Evolutionary conservation across 2,888 invertebrate species (phyloP), one percentile per base, ranked within the genome.

Genomic region (Frankliniella intonsa): DNA sequence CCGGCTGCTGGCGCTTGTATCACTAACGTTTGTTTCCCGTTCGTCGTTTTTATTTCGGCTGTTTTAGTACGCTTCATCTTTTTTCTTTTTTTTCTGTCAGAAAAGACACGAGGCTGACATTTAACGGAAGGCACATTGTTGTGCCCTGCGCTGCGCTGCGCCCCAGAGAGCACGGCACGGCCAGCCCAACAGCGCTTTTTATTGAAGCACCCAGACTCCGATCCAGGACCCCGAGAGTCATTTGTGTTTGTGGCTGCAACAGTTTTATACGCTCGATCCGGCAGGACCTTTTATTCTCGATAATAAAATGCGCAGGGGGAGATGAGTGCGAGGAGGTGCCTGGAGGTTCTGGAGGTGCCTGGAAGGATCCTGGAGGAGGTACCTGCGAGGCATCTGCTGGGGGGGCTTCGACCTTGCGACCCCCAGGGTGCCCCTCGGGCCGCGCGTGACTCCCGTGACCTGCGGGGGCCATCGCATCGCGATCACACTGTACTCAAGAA

Each of bases 191-290:
- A 76, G 25, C 69, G 25, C 69, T 76, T 76, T 38, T 76, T 76
- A 76, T 76, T 76, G 69, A 76, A 76, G 69, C 62, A 62, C 19
- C 62, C 62, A 17, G 62, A 62, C 62, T 38, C 62, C 62, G 62
- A 38, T 38, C 14, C 62, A 17, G 62, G 62, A 62, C 62, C 62
- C 62, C 38, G 38, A 38, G 38, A 55, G 69, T 76, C 69, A 25
- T 76, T 76, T n/a, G 69, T 76, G 69, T 76, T 76, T 76, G 69
- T 76, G 25, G 69, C 69, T 76, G 69, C 69, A 76, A 76, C 69
- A 76, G 69, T 76, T 76, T 76, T 76, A 76, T 76, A 76, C 25
- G 69, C 22, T 22, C 69, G 69, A 76, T 76, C 69, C 69, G 22
- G 25, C 22, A 76, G 69, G 69, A n/a, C 25, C 69, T 76, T 76